Base-by-base conservation (phyloP, 2,888 invertebrate species). In the Colletes collaris region DNA sequence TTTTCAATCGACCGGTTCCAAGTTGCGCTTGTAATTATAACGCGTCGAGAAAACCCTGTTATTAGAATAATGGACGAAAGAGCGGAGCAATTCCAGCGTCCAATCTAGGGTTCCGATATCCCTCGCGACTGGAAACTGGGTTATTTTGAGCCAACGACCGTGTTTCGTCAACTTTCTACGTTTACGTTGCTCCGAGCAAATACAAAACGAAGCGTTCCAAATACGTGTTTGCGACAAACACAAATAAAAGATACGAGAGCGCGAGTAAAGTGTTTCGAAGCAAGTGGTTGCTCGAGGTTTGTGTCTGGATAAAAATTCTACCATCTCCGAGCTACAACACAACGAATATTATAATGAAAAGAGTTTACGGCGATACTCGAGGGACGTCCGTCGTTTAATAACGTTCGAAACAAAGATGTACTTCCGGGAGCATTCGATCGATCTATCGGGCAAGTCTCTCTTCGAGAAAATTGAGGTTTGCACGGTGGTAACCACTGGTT, bases 401-500 rank as follows among this genome's bases (percentile, higher is more conserved):
- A 40, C 27, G 40, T 40, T 16, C 11, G 13, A 46, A 55, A 44
- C 40, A 27, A 53, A 11, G 58, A 40, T 50, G 58, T 46, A 65
- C 13, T 56, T 55, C 19, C 62, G 27, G 40, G 46, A 58, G 60
- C 35, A 62, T 55, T 58, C 55, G 70, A 44, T 52, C 37, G 59
- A 27, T 67, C 46, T 27, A 37, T 19, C 35, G 49, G 3, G 3
- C 11, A 27, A 56, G 58, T 59, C 10, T 16, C 56, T 64, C n/a
- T 27, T 19, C 19, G 64, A 68, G 72, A 62, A 72, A 77, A 60
- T 59, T 46, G 76, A 55, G 66, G 35, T 46, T 62, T 59, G 16
- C 27, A 27, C 27, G 27, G n/a, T 10, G 37, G 60, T 46, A 67
- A 46, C 37, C 55, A 49, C 46, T 27, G 27, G 27, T 27, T 27